Evolutionary conservation across 2,113 vertebrate species (phyloP).

Genomic region (Hymenochirus boettgeri): DNA sequence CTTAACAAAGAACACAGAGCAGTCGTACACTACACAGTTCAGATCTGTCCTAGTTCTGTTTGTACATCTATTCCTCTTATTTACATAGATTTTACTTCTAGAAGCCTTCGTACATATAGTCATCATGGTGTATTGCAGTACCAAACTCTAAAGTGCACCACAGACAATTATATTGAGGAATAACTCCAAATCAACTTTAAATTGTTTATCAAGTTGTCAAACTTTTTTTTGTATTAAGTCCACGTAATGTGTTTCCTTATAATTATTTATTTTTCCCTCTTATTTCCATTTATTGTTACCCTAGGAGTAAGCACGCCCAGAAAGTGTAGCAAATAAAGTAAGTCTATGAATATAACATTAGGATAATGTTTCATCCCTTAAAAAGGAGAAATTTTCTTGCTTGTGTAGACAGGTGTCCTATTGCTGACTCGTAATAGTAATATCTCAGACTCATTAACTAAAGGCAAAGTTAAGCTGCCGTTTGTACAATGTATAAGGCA

Average conservation of each 20-base stretch:
- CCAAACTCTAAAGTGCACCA: constrained; percentile 44
- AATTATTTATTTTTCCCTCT: constrained; percentile 43
- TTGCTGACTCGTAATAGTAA: constrained; percentile 63
- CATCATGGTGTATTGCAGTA: constrained; percentile 41
- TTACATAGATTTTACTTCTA: constrained; percentile 45
- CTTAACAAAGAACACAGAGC: constrained; percentile 54
- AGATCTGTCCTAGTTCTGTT: constrained; percentile 46
- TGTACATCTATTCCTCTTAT: constrained; percentile 50
- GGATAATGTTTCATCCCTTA: constrained; percentile 63
- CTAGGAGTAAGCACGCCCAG: constrained; percentile 62
- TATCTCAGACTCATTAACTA: constrained; percentile 62
- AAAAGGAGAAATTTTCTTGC: constrained; percentile 57
- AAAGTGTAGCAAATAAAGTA: constrained; percentile 66
- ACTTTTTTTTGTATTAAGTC: constrained; percentile 6
- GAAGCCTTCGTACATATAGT: constrained; percentile 43
- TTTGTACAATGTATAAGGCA: constrained; percentile 60
- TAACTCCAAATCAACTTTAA: constrained; percentile 38
- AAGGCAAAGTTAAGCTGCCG: constrained; percentile 65
- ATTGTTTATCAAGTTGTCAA: too few relatives aligned
- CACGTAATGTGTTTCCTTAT: background rate
- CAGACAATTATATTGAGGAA: constrained; percentile 7
- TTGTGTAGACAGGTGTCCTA: constrained; percentile 67
- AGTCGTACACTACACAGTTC: constrained; percentile 47
- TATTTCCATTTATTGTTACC: constrained; percentile 57
- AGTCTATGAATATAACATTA: constrained; percentile 68